Conservation (phyloP, 2,888 invertebrate genomes). For the Synergus itoensis region DNA sequence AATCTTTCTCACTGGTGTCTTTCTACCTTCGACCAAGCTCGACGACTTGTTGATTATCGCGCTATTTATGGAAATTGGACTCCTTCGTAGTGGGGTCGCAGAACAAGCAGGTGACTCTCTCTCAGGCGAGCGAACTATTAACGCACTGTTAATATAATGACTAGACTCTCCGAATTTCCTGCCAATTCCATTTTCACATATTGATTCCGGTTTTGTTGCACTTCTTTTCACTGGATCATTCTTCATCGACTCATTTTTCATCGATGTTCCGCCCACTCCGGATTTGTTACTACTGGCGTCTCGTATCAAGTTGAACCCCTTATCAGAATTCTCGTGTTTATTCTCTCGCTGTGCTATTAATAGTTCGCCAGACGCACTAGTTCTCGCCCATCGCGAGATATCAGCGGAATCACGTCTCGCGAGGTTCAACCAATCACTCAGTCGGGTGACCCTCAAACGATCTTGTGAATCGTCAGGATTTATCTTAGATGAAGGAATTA, state of each 20-base stretch:
- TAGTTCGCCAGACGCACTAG: constrained; percentile 47
- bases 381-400: constrained; percentile 42
- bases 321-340: constrained; percentile 34
- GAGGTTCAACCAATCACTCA: constrained; percentile 75
- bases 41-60: constrained; percentile 71
- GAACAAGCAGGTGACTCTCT: constrained; percentile 53
- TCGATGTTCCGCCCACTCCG: constrained; percentile 14
- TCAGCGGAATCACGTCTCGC: constrained; percentile 64
- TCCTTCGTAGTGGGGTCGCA: constrained; percentile 63
- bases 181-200: not conserved
- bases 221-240: not conserved
- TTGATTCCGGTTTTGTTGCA: not conserved
- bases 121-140: constrained; percentile 50
- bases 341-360: constrained; percentile 46
- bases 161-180: constrained; percentile 16
- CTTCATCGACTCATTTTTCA: constrained; percentile 39
- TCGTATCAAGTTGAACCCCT: constrained; percentile 12
- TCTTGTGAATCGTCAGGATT: constrained; percentile 56
- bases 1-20: constrained; percentile 51
- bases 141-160: constrained; percentile 55
- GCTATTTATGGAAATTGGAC: constrained; percentile 69
- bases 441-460: constrained; percentile 69
- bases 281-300: constrained; percentile 40
- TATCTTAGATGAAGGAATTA: constrained; percentile 18
- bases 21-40: constrained; percentile 54